Percentiles rank a stretch among this genome's conserved stretches.
phyloP scores from a whole-genome alignment of 2,113 vertebrate species.

The Eulacestoma nigropectus region DNA sequence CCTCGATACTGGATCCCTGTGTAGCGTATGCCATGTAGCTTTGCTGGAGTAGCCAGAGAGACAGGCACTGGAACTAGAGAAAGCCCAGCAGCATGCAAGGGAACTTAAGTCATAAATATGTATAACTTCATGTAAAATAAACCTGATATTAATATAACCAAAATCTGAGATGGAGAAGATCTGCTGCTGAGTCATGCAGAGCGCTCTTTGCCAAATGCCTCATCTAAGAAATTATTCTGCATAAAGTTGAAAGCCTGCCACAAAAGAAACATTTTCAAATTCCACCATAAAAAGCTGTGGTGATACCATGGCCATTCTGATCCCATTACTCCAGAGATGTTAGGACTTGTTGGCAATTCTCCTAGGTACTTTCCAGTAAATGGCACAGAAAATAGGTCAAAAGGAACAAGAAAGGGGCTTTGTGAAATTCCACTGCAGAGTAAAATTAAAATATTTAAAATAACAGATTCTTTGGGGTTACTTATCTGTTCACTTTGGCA shows the following conservation, averaged over 20 bases:
- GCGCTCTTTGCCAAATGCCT: not conserved
- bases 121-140: conserved; percentile 28
- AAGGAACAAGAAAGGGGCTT: not conserved
- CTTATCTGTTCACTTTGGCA: not conserved
- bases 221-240: not conserved
- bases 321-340: not conserved
- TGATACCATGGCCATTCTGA: not conserved
- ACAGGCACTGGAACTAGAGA: not conserved
- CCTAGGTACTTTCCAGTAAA: not conserved
- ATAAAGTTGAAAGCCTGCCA: not conserved
- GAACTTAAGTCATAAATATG: not conserved
- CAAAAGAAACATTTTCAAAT: conserved; percentile 13
- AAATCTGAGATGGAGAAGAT: not conserved
- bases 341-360: not conserved
- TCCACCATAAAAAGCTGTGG: not conserved
- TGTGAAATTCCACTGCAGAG: not conserved
- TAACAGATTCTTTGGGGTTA: not conserved
- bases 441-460: not conserved
- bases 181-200: conserved; percentile 24
- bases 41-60: not conserved
- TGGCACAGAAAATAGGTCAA: not conserved
- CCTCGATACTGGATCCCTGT: not conserved
- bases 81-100: not conserved
- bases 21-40: not conserved
- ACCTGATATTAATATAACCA: conserved; percentile 11